Base-by-base conservation (phyloP, 2,888 invertebrate species). In the Melanotus villosus region DNA sequence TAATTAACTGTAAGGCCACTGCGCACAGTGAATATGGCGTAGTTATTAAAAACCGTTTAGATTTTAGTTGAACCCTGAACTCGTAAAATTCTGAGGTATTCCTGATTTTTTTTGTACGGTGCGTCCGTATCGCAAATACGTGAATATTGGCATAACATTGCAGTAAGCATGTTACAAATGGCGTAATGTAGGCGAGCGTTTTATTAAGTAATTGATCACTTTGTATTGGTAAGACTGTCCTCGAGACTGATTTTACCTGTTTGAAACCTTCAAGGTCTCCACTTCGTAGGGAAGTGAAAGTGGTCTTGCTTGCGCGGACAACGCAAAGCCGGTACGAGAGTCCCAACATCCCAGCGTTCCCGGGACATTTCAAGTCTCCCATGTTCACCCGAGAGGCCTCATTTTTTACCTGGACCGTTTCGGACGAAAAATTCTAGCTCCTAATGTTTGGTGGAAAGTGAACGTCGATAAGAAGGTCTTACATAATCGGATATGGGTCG, bases 221-320 rank as follows among this genome's bases (percentile, higher is more conserved):
- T 64, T 82, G 81, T 83, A 80, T 83, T 83, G 80, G 82, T 80
- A 81, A 79, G 80, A 79, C 78, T 84, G 84, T 84, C 84, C 84
- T 84, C 84, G 84, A 84, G 84, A 84, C 84, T 84, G 82, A 84
- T 84, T 84, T 85, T 84, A 84, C 84, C 84, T 84, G 84, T 84
- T 84, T 84, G 80, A 82, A 83, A 83, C 82, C 84, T 83, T 84
- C 85, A 85, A 85, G 85, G 85, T 85, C 85, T 80, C 78, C 79
- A 82, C 84, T 84, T 84, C 83, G 83, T 84, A 84, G 84, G 84
- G 85, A 85, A 85, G 85, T 85, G 85, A 85, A 85, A 85, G 85
- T 85, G 83, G 83, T 85, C 82, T 84, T 84, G 82, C 82, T 83
- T 81, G 80, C 80, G 80, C 80, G 81, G 82, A 83, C 82, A 81